Percentiles rank a stretch among this genome's conserved stretches.
phyloP scores from a whole-genome alignment of 1,140 invertebrate species.

The Scaptomyza hsui region DNA sequence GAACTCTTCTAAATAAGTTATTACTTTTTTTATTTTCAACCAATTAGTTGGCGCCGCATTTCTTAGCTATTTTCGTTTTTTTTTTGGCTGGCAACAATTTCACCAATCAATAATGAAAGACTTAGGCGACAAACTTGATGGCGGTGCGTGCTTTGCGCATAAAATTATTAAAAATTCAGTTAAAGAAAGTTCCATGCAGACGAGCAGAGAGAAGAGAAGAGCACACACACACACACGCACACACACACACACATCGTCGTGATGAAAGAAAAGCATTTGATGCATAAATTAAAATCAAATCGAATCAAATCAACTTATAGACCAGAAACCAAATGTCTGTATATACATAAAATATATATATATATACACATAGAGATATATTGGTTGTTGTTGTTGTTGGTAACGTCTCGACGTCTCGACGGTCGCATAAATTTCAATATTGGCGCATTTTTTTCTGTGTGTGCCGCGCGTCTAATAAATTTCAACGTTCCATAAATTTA shows the following conservation, averaged over 20 bases:
- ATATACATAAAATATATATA: background rate
- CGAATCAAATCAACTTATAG: constrained; percentile 74
- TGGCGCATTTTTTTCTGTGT: constrained; percentile 79
- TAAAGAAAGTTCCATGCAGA: constrained; percentile 72
- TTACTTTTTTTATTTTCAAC: background rate
- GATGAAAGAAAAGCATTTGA: constrained; percentile 81
- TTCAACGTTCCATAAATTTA: constrained; percentile 77
- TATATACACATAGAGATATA: background rate
- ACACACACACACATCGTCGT: constrained; percentile 61
- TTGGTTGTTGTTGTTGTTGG: constrained; percentile 1
- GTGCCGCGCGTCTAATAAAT: constrained; percentile 65
- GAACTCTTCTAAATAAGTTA: background rate
- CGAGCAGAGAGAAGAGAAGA: constrained; percentile 13
- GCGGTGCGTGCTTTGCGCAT: constrained; percentile 63
- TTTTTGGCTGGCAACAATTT: constrained; percentile 64
- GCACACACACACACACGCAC: constrained; percentile 39
- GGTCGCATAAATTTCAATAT: constrained; percentile 78
- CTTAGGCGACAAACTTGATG: constrained; percentile 81
- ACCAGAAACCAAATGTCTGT: constrained; percentile 26
- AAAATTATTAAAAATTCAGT: constrained; percentile 83
- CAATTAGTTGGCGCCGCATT: constrained; percentile 2
- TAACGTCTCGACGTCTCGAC: constrained; percentile 14
- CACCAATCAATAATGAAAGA: constrained; percentile 82
- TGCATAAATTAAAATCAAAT: constrained; percentile 82
- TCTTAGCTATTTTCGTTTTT: background rate